Evolutionary conservation across 2,113 vertebrate genomes (phyloP).

Genomic region (Rhegmatorhina hoffmannsi): DNA sequence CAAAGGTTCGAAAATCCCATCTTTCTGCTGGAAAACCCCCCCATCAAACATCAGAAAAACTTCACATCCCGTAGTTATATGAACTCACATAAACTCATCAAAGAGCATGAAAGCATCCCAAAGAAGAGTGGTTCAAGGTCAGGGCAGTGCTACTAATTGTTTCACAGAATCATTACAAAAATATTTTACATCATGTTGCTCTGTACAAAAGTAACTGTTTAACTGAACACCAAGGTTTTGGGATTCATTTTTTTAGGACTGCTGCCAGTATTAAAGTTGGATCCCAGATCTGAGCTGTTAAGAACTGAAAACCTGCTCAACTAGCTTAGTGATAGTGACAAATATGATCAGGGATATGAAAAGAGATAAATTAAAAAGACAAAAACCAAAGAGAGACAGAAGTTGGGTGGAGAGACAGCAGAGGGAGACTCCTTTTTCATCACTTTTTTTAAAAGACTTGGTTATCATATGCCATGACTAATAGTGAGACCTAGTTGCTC

Average conservation of each 20-base stretch:
- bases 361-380: background rate
- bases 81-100: background rate
- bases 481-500: background rate
- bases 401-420: background rate
- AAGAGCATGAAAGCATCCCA: background rate
- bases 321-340: background rate
- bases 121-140: background rate
- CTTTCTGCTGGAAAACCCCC: constrained; percentile 77
- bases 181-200: background rate
- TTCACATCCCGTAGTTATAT: background rate
- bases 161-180: background rate
- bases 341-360: background rate
- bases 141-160: background rate
- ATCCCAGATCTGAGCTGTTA: background rate
- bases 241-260: background rate
- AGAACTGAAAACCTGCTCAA: background rate
- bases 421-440: background rate
- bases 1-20: constrained; percentile 80
- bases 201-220: background rate
- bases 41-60: constrained; percentile 58
- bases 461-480: background rate
- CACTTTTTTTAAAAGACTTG: background rate
- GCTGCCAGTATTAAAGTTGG: background rate
- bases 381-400: background rate
- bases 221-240: background rate